Evolutionary conservation across 2,888 invertebrate species (phyloP), one percentile per base, ranked within the genome.

Genomic region (Volucella inanis): DNA sequence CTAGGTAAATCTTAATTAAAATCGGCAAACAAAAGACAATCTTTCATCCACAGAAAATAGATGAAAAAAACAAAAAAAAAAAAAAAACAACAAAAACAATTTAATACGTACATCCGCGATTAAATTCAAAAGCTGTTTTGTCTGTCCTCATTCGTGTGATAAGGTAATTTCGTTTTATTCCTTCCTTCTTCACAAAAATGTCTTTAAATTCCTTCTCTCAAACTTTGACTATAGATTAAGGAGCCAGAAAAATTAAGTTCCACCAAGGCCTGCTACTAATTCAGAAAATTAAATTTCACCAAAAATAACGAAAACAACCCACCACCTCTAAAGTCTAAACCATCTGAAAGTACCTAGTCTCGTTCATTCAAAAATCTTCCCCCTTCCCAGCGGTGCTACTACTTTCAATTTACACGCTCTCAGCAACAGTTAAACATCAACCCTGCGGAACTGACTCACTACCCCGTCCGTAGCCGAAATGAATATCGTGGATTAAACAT

Each of bases 401-500:
- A 76, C 75, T 84, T 80, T 80, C 84, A 84, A 84, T 84, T 84
- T 84, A 74, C 68, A 84, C 83, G 62, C 70, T 71, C 62, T 55
- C 61, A 67, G 62, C 70, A 80, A 75, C 80, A 65, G 70, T 43
- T 79, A 39, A 68, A 68, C 15, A 61, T 59, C 39, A 64, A 18
- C 59, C 45, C 39, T 31, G 12, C n/a, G 61, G 31, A 41, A n/a
- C 10, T 12, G 70, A 70, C 43, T 57, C 49, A n/a, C 31, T 31
- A 31, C 54, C 38, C 22, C 65, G 50, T 39, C 79, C 72, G 62
- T 70, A 18, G 49, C 65, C 75, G 10, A 72, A 84, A 84, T 84
- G 84, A 84, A 76, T 80, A 84, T 80, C 71, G 80, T 67, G 84
- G 84, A 84, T 84, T 84, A 80, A 84, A 80, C 45, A 84, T 80